Conservation (phyloP, 2,113 vertebrate genomes). For the Eira barbara region DNA sequence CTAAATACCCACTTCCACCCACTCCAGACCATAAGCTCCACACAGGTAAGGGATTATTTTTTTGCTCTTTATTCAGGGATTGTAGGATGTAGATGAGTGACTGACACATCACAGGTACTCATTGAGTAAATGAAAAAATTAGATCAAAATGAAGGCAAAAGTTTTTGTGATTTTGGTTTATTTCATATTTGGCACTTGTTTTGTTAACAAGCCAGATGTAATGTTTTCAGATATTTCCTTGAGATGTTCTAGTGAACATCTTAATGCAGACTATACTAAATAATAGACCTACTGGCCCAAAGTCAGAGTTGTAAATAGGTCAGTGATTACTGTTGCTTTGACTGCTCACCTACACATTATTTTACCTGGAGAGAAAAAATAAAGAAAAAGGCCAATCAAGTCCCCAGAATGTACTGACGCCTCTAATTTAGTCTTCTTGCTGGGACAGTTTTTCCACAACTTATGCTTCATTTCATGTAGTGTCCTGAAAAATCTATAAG, state of each 20-base stretch:
- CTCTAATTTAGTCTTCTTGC: background rate
- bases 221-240: background rate
- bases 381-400: background rate
- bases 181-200: background rate
- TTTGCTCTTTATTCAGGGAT: background rate
- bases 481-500: background rate
- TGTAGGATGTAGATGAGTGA: background rate
- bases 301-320: slow-evolving; percentile 16
- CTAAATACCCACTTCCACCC: background rate
- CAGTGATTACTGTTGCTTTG: background rate
- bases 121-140: background rate
- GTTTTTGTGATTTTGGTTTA: background rate
- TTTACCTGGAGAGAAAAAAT: background rate
- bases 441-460: background rate
- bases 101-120: background rate
- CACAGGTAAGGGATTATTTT: background rate
- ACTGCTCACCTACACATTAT: background rate
- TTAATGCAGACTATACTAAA: background rate
- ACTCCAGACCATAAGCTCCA: background rate
- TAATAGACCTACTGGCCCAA: background rate
- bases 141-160: background rate
- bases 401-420: background rate
- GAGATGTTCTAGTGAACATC: background rate
- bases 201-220: background rate
- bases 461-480: background rate